These are phyloP conservation scores for Hydrolagus colliei DNA, from an alignment of 2,797 vertebrate species.

Conservation along the genomic window DNA sequence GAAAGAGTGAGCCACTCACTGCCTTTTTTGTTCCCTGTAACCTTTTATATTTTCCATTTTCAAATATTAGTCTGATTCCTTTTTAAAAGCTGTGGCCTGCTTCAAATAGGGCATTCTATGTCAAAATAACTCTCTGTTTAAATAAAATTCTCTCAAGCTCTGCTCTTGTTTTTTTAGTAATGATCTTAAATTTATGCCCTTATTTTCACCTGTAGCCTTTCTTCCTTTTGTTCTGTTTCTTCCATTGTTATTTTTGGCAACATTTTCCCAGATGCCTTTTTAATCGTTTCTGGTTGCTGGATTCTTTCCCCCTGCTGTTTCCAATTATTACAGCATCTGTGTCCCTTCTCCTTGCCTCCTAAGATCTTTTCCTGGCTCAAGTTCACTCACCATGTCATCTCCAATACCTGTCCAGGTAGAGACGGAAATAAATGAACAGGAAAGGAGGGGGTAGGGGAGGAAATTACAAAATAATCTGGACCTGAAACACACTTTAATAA, in stretches of 20 bases:
- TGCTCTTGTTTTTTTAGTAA: no score
- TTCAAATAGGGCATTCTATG: no score
- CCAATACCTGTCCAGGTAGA: neutral
- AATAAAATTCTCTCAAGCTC: no score
- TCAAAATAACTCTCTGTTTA: no score
- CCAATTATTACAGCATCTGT: slow-evolving; percentile 1
- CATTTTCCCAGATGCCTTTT: slow-evolving; percentile 12
- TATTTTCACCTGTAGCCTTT: neutral
- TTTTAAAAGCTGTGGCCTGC: no score
- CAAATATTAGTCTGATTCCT: no score
- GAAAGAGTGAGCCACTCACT: no score
- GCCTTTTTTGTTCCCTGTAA: no score
- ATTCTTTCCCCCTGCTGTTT: slow-evolving; percentile 18
- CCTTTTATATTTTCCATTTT: no score
- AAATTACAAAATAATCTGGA: neutral
- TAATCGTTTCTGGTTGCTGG: neutral
- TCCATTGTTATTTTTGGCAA: slow-evolving; percentile 12
- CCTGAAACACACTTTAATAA: neutral
- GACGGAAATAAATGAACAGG: neutral
- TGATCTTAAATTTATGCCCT: neutral
- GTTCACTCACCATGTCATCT: neutral
- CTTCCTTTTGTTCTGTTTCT: neutral
- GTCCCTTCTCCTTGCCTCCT: neutral
- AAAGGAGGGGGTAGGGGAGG: neutral
- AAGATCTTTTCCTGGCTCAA: neutral